Evolutionary conservation across 2,113 vertebrate species (phyloP), one percentile per base, ranked within the genome.

Genomic region (Petromus typicus): DNA sequence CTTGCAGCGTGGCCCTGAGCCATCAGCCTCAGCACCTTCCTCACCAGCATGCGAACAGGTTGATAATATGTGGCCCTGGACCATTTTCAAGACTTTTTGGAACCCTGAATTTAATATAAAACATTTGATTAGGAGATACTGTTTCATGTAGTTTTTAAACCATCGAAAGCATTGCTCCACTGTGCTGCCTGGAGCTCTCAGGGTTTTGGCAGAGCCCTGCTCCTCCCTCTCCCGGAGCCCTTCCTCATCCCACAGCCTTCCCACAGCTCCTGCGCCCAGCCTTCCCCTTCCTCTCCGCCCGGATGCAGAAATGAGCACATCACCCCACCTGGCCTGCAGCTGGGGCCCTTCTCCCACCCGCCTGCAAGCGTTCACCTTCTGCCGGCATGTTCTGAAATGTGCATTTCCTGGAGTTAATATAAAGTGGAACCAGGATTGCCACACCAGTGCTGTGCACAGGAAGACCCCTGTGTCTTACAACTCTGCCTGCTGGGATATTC

Each of bases 261-360:
- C 32, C 4, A 22, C 37, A 43, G 69, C 32, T 34, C 3, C 7
- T 61, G 57, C 69, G 40, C 17, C 22, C 3, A 7, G 6, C 12
- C 18, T 32, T 5, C 51, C n/a, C 76, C 40, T 8, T 79, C 40
- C 69, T 14, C 37, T 4, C 23, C 2, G 69, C 69, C 40, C 5
- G 20, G 18, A 22, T 59, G 37, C 37, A 25, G 22, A 22, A n/a
- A 3, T 1, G 0, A 6, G 17, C 22, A 2, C 2, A 18, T 0
- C 13, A 0, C 7, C 25, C 27, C 12, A 0, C 30, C 4, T 56
- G 4, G 4, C 66, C 45, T 83, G 16, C 48, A 59, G 34, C 30
- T n/a, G 13, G 1, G 20, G 4, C 17, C 30, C 16, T 51, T n/a
- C 13, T 7, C 5, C 32, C 11, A 20, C 23, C 17, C 1, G 17